These are phyloP conservation scores for Aleiodes alternator DNA, from an alignment of 2,888 invertebrate genomes.

Conservation along the genomic window DNA sequence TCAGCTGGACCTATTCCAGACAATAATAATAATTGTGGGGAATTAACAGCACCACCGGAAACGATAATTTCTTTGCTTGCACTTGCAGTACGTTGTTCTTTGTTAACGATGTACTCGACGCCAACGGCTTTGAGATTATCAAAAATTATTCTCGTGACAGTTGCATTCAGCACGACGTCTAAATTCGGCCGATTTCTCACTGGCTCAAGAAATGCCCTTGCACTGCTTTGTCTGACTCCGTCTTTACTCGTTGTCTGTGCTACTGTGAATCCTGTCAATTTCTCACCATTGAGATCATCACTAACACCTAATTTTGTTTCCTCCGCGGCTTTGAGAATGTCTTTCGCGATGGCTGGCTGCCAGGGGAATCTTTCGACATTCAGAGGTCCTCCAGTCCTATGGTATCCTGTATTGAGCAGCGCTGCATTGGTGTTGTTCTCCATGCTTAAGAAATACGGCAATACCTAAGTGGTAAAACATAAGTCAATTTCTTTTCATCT, in stretches of 20 bases:
- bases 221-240: conserved; percentile 80
- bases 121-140: conserved; percentile 77
- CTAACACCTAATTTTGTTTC: conserved; percentile 81
- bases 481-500: too few species aligned
- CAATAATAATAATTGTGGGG: conserved; percentile 81
- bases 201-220: conserved; percentile 81
- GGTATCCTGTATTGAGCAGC: conserved; percentile 79
- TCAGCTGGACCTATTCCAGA: conserved; percentile 83
- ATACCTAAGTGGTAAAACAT: conserved; percentile 73
- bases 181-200: conserved; percentile 78
- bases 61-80: conserved; percentile 77
- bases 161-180: conserved; percentile 80
- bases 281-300: conserved; percentile 81
- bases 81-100: conserved; percentile 59
- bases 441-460: conserved; percentile 84
- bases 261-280: conserved; percentile 80
- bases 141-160: conserved; percentile 79
- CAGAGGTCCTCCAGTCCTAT: conserved; percentile 80
- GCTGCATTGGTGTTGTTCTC: conserved; percentile 80
- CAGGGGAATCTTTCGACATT: conserved; percentile 81
- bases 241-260: conserved; percentile 81
- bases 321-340: conserved; percentile 79
- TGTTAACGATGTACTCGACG: conserved; percentile 78
- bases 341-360: conserved; percentile 80
- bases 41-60: conserved; percentile 81